phyloP scores from a whole-genome alignment of 1,140 invertebrate species.

The Drosophila simulans region DNA sequence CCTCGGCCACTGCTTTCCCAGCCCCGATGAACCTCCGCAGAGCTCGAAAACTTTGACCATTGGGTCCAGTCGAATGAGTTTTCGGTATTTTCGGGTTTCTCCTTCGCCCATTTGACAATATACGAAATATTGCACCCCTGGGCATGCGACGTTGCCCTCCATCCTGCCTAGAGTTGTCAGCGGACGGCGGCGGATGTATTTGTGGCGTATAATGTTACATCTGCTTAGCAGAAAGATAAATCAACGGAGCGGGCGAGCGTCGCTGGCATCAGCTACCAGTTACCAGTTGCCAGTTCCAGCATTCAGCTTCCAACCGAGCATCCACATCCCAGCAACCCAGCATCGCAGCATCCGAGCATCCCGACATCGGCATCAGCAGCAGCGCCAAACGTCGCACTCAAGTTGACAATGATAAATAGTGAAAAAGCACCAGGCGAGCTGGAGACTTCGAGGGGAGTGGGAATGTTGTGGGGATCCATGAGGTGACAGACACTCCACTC shows the following conservation, averaged over 20 bases:
- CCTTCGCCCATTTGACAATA: slow-evolving; percentile 72
- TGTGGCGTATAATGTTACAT: slow-evolving; percentile 83
- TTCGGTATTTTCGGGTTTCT: slow-evolving; percentile 47
- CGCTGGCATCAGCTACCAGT: slow-evolving; percentile 60
- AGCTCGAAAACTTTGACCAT: slow-evolving; percentile 40
- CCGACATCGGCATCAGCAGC: slow-evolving; percentile 44
- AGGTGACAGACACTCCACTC: slow-evolving; percentile 45
- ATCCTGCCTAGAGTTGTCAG: slow-evolving; percentile 69
- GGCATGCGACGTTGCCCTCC: slow-evolving; percentile 37
- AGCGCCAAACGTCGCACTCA: slow-evolving; percentile 82
- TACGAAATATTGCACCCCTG: slow-evolving; percentile 81
- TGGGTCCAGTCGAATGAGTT: slow-evolving; percentile 40
- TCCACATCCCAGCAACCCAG: slow-evolving; percentile 11
- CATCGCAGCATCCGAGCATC: slow-evolving; percentile 12
- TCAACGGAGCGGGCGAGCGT: slow-evolving; percentile 67
- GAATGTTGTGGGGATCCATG: slow-evolving; percentile 15
- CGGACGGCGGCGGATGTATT: slow-evolving; percentile 73
- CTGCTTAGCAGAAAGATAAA: slow-evolving; percentile 83
- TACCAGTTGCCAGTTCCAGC: slow-evolving; percentile 34
- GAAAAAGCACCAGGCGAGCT: slow-evolving; percentile 75
- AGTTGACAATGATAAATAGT: slow-evolving; percentile 83
- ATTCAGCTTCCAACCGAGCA: slow-evolving; percentile 11
- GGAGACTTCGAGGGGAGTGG: slow-evolving; percentile 12
- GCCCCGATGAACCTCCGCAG: neutral
- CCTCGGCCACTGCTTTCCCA: neutral